Conservation (phyloP, 2,113 vertebrate species). For the Hydrochoerus hydrochaeris region DNA sequence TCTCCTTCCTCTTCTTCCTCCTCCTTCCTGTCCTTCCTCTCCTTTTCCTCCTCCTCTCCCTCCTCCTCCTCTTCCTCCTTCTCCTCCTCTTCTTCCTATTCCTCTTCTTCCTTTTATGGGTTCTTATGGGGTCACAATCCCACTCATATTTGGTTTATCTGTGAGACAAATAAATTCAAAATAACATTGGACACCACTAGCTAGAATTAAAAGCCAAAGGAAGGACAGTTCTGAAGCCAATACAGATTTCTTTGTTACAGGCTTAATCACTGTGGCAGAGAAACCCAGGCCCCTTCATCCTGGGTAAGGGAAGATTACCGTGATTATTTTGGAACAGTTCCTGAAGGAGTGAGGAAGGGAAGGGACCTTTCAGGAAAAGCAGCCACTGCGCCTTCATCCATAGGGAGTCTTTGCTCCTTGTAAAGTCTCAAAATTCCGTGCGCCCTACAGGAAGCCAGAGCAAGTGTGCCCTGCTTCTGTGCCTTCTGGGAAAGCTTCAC, state of each 20-base stretch:
- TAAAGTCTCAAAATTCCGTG: background rate
- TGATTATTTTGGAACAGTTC: background rate
- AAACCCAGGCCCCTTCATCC: background rate
- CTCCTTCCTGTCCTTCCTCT: accelerated
- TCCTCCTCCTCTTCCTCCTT: accelerated
- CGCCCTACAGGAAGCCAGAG: background rate
- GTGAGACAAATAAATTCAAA: background rate
- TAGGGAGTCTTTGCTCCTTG: background rate
- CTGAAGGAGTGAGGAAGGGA: too few species aligned
- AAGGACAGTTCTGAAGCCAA: background rate
- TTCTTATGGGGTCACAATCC: background rate
- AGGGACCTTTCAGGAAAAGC: background rate
- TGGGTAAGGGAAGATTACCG: background rate
- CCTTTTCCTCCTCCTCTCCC: accelerated
- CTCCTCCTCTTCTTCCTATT: too few species aligned
- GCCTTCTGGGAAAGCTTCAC: background rate
- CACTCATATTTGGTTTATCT: background rate
- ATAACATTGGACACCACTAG: background rate
- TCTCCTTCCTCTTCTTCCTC: background rate
- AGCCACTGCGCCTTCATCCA: background rate
- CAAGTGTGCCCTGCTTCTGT: background rate
- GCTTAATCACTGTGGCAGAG: background rate
- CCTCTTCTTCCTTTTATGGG: background rate
- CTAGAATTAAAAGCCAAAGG: background rate
- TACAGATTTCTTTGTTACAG: background rate